Base-by-base conservation (phyloP, 2,113 vertebrate species). In the Labrus mixtus region DNA sequence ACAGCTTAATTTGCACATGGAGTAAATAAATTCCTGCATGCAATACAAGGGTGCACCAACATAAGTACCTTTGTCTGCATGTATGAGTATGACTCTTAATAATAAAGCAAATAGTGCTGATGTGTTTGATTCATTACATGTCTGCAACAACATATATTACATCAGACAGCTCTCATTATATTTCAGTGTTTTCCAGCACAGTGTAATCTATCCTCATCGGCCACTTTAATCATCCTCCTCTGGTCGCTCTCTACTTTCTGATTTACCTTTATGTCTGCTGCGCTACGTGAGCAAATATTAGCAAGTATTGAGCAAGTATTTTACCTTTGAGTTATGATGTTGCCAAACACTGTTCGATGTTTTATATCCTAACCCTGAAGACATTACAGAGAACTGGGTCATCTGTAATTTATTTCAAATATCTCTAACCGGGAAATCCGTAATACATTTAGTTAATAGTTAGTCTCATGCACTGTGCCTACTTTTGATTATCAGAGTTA, bases 111-210 rank as follows among this genome's bases (percentile, higher is more conserved):
- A 22, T 72, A 29, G 29, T 23, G 33, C 70, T 78, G 82, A 85
- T 87, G 85, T 83, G 82, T 85, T 64, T 68, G 70, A 51, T 64
- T 83, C 74, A 85, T 81, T 79, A 63, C 20, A 53, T 8, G 29
- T 60, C 53, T 11, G 39, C 8, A 41, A 15, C 51, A n/a, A 19
- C 15, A 23, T 69, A 68, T 16, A 56, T 87, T 73, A 33, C 12
- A 79, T 62, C 8, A 66, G 67, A 84, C 62, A 41, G 33, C 59
- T 56, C 51, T 73, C 37, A 79, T 76, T 50, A 45, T 56, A 23
- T 72, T 67, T 73, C 25, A 22, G 15, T 63, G 54, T 82, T 80
- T 77, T 60, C 3, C 53, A 58, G 57, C 58, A 57, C 46, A 22
- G 29, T 33, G 48, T 54, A 65, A 82, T 84, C 54, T 43, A 59